A percentile compares a stretch with the other conserved stretches of the same genome.
phyloP scores from a whole-genome alignment of 2,797 vertebrate genomes.

The Remorina albescens region DNA sequence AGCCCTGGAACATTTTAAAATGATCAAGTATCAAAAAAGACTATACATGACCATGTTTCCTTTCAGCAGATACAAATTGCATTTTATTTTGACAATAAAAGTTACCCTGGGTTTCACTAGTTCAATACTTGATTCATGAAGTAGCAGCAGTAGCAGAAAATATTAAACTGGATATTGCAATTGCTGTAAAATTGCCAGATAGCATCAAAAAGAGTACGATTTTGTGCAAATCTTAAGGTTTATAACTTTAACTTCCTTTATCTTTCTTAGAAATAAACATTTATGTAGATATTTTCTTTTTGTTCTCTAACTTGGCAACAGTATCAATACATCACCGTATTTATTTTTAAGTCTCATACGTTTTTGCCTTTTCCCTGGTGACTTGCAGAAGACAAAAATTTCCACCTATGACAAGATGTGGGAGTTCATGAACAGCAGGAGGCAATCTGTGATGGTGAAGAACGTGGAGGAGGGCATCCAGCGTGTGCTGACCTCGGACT shows the following conservation, averaged over 20 bases:
- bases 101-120: background rate
- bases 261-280: background rate
- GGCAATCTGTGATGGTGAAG: conserved; percentile 95
- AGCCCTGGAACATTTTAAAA: background rate
- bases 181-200: background rate
- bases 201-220: background rate
- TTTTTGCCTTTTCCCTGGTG: conserved; percentile 4
- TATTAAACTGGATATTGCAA: background rate
- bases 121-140: background rate
- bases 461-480: conserved; percentile 97
- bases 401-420: conserved; percentile 99
- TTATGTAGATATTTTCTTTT: background rate
- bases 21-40: background rate
- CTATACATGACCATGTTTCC: background rate
- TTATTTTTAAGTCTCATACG: background rate
- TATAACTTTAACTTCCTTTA: background rate
- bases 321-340: background rate
- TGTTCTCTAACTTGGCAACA: background rate
- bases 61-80: background rate
- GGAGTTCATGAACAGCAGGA: conserved; percentile 99
- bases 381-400: conserved; percentile 94
- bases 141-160: background rate
- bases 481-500: conserved; percentile 94
- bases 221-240: background rate
- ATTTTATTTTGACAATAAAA: conserved; percentile 15